A percentile compares a stretch with the other conserved stretches of the same genome.
These are phyloP conservation scores for Oppia nitens DNA, from an alignment of 1,140 invertebrate genomes.

Conservation along the genomic window DNA sequence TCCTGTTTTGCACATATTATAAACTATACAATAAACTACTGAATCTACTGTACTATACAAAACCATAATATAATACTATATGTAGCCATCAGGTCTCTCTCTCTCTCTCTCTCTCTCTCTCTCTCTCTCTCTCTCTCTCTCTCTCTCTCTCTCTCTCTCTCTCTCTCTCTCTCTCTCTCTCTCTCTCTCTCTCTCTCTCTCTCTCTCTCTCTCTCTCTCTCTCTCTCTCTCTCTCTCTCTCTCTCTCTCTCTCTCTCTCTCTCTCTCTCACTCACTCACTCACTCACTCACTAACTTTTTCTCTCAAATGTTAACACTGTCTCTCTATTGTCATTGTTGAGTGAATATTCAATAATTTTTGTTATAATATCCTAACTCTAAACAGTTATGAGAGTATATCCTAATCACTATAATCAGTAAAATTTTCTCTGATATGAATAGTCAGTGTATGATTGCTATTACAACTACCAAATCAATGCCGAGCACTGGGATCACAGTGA, in stretches of 20 bases:
- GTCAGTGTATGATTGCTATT: background rate
- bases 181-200: background rate
- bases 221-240: background rate
- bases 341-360: too few relatives aligned
- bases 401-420: background rate
- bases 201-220: background rate
- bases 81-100: background rate
- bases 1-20: background rate
- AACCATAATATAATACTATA: background rate
- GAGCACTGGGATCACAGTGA: too few relatives aligned
- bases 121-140: conserved; percentile 6
- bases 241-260: too few relatives aligned
- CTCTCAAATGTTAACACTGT: too few relatives aligned
- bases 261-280: too few relatives aligned
- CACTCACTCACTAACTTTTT: too few relatives aligned
- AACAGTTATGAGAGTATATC: background rate
- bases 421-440: too few relatives aligned
- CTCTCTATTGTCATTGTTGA: too few relatives aligned
- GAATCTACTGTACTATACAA: background rate
- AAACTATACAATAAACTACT: background rate
- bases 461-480: background rate
- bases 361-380: too few relatives aligned
- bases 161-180: background rate
- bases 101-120: conserved; percentile 2
- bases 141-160: background rate